Evolutionary conservation across 2,113 vertebrate genomes (phyloP), one percentile per base, ranked within the genome.

Genomic region (Mystacornis crossleyi): DNA sequence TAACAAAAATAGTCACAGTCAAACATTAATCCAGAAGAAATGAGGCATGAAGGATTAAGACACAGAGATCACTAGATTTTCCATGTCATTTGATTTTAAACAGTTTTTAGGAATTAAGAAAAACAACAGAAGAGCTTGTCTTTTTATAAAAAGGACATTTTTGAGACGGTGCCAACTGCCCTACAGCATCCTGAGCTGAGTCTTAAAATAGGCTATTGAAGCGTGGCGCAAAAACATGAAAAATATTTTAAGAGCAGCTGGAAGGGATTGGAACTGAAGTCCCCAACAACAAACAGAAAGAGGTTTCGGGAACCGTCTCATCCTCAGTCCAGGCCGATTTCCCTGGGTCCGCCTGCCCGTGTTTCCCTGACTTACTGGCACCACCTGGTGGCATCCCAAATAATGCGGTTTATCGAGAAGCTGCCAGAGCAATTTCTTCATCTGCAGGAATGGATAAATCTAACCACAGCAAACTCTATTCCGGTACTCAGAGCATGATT

Each of bases 311-410:
- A 81, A 25, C 23, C 0, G 9, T 4, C 18, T 42, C 5, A 31
- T 6, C 19, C 14, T 18, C 33, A 14, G 0, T 1, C 3, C 45
- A 5, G 38, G 20, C 6, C 1, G 6, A 2, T 31, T 43, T 48
- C 26, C 25, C 11, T 0, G 9, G 10, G 3, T 21, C 25, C 0
- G 2, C 55, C 60, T 15, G n/a, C n/a, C 57, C 12, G 1, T 4
- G 12, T 57, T 95, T 94, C n/a, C 25, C 54, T 65, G 92, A 2
- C 61, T 77, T 91, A 13, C 61, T 91, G 85, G 94, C 95, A 90
- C 97, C 97, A 93, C 7, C 97, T 97, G 55, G 91, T 80, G 97
- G 97, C 78, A 62, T 7, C 18, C 3, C 3, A 36, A 72, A 57
- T 16, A 53, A 15, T 2, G 6, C 14, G 1, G 6, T 17, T 65